Evolutionary conservation across 2,797 vertebrate species (phyloP).

Genomic region (Siniperca scherzeri): DNA sequence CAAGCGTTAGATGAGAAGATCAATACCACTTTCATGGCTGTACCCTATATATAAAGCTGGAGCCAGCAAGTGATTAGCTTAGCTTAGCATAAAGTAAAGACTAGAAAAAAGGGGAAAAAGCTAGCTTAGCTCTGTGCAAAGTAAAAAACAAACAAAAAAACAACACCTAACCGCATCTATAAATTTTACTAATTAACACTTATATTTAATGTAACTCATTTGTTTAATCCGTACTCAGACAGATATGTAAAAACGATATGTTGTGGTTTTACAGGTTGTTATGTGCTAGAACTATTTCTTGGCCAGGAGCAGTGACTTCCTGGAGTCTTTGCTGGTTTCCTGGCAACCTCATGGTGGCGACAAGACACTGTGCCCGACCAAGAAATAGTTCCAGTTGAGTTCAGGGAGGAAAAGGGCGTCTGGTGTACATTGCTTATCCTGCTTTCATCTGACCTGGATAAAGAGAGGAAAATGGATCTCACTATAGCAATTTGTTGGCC

Average conservation of each 20-base stretch:
- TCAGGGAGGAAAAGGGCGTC: not conserved
- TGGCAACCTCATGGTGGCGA: not conserved
- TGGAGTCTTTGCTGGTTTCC: not conserved
- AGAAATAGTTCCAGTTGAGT: not conserved
- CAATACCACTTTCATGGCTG: not conserved
- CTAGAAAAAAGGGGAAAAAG: not conserved
- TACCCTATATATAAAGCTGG: not conserved
- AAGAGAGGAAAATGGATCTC: not conserved
- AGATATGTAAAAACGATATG: not conserved
- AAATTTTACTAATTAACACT: not conserved
- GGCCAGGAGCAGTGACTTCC: not conserved
- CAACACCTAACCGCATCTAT: not conserved
- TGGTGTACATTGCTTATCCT: not conserved
- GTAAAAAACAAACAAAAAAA: not conserved
- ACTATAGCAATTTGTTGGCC: not conserved
- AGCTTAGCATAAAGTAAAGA: slow-evolving; percentile 1
- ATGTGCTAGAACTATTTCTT: not conserved
- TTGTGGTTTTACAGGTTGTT: not conserved
- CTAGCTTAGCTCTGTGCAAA: not conserved
- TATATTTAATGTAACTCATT: not conserved
- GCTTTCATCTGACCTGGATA: not conserved
- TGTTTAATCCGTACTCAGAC: not conserved
- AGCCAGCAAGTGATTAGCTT: not conserved
- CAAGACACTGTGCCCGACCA: not conserved
- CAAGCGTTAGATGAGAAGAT: not conserved